Evolutionary conservation across 2,888 invertebrate species (phyloP), one percentile per base, ranked within the genome.

Genomic region (Fragum fragum): DNA sequence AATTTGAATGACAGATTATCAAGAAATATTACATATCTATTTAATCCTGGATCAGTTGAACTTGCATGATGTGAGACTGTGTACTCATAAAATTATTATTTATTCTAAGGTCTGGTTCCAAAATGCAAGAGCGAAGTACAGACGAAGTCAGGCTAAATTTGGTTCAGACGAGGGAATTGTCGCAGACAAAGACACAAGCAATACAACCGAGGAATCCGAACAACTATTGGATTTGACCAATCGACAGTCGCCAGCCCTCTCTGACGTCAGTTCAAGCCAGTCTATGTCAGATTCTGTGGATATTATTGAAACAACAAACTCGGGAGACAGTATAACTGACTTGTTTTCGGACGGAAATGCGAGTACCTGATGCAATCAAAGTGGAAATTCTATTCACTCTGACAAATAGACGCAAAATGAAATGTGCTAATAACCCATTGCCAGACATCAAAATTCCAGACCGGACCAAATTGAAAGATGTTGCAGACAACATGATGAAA

Each of bases 21-120:
- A n/a, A n/a, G n/a, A n/a, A n/a, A n/a, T n/a, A n/a, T n/a, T n/a
- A n/a, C n/a, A n/a, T n/a, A n/a, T n/a, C n/a, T n/a, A n/a, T n/a
- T n/a, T n/a, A n/a, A n/a, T n/a, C n/a, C n/a, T n/a, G n/a, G n/a
- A n/a, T n/a, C n/a, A n/a, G n/a, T n/a, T n/a, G n/a, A n/a, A n/a
- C n/a, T n/a, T n/a, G n/a, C n/a, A n/a, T n/a, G n/a, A n/a, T n/a
- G n/a, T n/a, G n/a, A n/a, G n/a, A n/a, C n/a, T n/a, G n/a, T n/a
- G n/a, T n/a, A n/a, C n/a, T n/a, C n/a, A n/a, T n/a, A n/a, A n/a
- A n/a, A n/a, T n/a, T n/a, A n/a, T n/a, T n/a, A n/a, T n/a, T n/a
- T n/a, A n/a, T n/a, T n/a, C n/a, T 32, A 96, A 99, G 99, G 99
- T 99, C 1, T 99, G 99, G 99, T 99, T 99, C 95, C 99, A 99